phyloP scores from a whole-genome alignment of 2,888 invertebrate genomes.

The Rotaria magnacalcarata region DNA sequence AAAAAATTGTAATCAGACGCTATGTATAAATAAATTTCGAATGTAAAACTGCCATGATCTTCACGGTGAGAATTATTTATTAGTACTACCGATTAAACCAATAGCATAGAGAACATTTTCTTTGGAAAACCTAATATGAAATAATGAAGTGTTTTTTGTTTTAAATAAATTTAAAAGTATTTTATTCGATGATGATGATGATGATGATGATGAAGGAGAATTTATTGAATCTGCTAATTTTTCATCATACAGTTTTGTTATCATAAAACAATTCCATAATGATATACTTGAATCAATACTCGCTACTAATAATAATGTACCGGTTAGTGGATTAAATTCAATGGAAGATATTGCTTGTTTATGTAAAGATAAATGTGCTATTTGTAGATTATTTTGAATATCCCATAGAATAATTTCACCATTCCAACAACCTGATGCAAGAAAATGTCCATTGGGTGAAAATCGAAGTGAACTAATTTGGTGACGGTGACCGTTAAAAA shows the following conservation, averaged over 20 bases:
- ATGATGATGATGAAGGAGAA: background rate
- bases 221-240: background rate
- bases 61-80: no score
- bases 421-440: slow-evolving; percentile 41
- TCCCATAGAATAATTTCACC: slow-evolving; percentile 42
- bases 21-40: no score
- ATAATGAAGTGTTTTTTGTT: background rate
- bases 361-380: slow-evolving; percentile 40
- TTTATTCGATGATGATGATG: background rate
- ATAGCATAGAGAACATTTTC: slow-evolving; percentile 29
- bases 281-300: background rate
- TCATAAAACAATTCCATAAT: slow-evolving; percentile 7
- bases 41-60: no score
- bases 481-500: slow-evolving; percentile 43
- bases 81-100: background rate
- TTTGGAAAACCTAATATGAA: background rate
- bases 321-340: slow-evolving; percentile 38
- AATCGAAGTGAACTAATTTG: slow-evolving; percentile 35
- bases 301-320: background rate
- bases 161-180: background rate
- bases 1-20: no score
- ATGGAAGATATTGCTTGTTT: slow-evolving; percentile 40
- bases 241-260: slow-evolving; percentile 13
- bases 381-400: slow-evolving; percentile 38
- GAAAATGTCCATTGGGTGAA: slow-evolving; percentile 43